Evolutionary conservation across 2,888 invertebrate species (phyloP), one percentile per base, ranked within the genome.

Genomic region (Cephonodes hylas): DNA sequence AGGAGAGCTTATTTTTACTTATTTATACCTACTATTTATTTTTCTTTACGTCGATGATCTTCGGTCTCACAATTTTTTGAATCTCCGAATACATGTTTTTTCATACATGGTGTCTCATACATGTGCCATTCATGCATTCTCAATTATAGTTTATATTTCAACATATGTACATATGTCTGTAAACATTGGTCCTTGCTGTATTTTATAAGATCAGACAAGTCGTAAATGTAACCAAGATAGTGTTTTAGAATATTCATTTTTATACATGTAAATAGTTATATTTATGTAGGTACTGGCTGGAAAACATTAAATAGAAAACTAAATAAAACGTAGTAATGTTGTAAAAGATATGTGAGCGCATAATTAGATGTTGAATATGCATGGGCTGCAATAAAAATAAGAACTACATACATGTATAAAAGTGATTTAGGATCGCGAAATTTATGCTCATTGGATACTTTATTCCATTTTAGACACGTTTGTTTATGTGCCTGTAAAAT

Each of bases 391-490:
- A 58, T 58, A 42, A 42, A 58, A 58, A 58, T 58, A 58, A 18
- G 6, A 23, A 58, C 58, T 58, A 38, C 58, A 42, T n/a, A n/a
- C 20, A 27, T 34, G 23, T 69, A 57, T 62, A 61, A 63, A 71
- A 73, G 72, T 74, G 74, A 76, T 80, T 70, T 73, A 72, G 67
- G 71, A 73, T 63, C 65, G 59, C 58, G 68, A 67, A 77, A 85
- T 84, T 83, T 83, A 84, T 77, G 77, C 68, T 79, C 73, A 81
- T 81, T 84, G 78, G 74, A 79, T 83, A 77, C 80, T 81, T 86
- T 77, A 81, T 76, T 77, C 73, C 69, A 64, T 71, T 74, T 74
- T 66, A 70, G 63, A 65, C 67, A 57, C 57, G 68, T 68, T 64
- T 69, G 73, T 75, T 74, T 74, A 73, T 69, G 62, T 58, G 61